phyloP scores from a whole-genome alignment of 2,797 vertebrate genomes.

The Tarsius wallacei region DNA sequence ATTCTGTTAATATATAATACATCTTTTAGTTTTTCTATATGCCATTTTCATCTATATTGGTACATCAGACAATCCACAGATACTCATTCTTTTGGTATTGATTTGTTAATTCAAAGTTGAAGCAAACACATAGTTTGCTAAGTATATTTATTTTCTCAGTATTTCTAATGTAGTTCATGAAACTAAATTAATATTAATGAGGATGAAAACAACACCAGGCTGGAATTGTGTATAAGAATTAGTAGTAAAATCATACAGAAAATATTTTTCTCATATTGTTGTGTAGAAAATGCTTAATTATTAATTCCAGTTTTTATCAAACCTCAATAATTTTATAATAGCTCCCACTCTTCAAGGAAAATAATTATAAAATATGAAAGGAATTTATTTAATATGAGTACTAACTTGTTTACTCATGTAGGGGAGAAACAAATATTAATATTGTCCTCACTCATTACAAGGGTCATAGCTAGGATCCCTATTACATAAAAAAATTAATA shows the following conservation, averaged over 20 bases:
- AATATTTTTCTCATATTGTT: background rate
- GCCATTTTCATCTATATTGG: background rate
- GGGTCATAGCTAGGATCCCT: background rate
- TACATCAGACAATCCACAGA: background rate
- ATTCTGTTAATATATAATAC: background rate
- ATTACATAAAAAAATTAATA: background rate
- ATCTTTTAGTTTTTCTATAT: background rate
- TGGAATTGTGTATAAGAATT: background rate
- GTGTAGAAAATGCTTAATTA: background rate
- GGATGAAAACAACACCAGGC: background rate
- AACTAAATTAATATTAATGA: constrained; percentile 57
- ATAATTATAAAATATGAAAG: background rate
- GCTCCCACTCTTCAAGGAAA: background rate
- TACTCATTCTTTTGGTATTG: background rate
- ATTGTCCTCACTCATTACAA: background rate
- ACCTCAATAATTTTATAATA: background rate
- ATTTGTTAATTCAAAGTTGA: constrained; percentile 19
- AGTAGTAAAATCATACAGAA: constrained; percentile 27
- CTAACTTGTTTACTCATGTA: background rate
- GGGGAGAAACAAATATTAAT: background rate
- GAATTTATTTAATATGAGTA: background rate
- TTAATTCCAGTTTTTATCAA: background rate
- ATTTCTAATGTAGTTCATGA: background rate
- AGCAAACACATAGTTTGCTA: background rate
- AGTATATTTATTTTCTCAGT: constrained; percentile 29